Conservation (phyloP, 1,140 invertebrate genomes). For the Meloidogyne exigua region DNA sequence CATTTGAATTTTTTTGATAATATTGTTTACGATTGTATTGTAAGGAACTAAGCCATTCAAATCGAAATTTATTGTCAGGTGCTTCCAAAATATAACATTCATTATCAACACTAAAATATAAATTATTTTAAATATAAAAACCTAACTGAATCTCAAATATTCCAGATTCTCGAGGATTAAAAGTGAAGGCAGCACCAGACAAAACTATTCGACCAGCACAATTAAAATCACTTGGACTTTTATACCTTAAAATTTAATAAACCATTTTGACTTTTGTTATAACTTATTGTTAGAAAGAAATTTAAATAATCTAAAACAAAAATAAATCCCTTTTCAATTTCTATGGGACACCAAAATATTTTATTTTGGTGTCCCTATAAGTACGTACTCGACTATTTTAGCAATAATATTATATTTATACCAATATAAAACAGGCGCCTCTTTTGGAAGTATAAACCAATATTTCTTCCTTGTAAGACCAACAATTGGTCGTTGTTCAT, state of each 20-base stretch:
- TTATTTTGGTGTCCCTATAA: too few species aligned
- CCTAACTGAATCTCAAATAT: conserved; percentile 45
- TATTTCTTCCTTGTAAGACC: conserved; percentile 36
- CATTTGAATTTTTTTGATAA: conserved; percentile 26
- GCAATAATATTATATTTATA: neutral
- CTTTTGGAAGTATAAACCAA: conserved; percentile 40
- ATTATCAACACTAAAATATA: conserved; percentile 32
- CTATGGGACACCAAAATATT: too few species aligned
- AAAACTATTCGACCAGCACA: conserved; percentile 42
- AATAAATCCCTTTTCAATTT: too few species aligned
- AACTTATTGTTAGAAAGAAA: neutral
- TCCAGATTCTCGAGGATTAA: conserved; percentile 38
- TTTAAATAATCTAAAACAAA: too few species aligned
- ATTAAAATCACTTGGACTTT: conserved; percentile 38
- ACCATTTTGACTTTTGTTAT: neutral
- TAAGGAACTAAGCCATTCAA: conserved; percentile 34
- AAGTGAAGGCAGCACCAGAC: conserved; percentile 41
- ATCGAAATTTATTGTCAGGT: conserved; percentile 27
- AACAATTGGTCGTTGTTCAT: conserved; percentile 34
- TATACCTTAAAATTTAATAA: conserved; percentile 25
- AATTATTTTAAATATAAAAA: conserved; percentile 24
- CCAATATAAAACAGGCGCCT: conserved; percentile 42
- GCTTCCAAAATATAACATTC: conserved; percentile 38
- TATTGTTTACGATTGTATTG: conserved; percentile 36
- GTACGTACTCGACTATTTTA: too few species aligned